Conservation (phyloP, 2,113 vertebrate species). For the Varanus salvator region DNA sequence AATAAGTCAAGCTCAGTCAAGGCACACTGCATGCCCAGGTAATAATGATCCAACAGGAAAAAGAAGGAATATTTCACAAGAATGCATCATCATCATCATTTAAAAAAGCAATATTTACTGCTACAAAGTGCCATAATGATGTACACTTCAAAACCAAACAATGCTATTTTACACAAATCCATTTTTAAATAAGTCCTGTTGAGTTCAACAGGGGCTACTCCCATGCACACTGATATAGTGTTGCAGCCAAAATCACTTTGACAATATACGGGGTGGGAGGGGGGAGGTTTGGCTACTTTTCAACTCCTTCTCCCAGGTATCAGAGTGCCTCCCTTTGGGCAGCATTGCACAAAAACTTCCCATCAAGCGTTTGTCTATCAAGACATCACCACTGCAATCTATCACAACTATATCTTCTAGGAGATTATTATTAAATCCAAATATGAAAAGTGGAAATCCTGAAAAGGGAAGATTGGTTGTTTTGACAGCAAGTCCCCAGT, state of each 20-base stretch:
- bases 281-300: neutral
- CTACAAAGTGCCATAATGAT: neutral
- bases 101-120: neutral
- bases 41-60: neutral
- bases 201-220: too few relatives aligned
- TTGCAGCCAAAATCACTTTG: neutral
- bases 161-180: neutral
- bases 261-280: neutral
- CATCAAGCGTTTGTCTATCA: neutral
- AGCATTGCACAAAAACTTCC: neutral
- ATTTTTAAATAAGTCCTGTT: too few relatives aligned
- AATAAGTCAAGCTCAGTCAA: accelerated
- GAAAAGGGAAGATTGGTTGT: neutral
- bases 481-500: neutral
- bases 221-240: too few relatives aligned
- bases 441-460: neutral
- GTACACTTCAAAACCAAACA: neutral
- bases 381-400: neutral
- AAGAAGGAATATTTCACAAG: neutral
- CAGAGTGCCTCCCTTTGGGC: neutral
- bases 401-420: neutral
- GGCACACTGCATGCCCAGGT: neutral
- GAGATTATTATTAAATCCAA: neutral
- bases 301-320: neutral
- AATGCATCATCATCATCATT: neutral